phyloP scores from a whole-genome alignment of 2,797 vertebrate genomes.

The Triplophysa yarkandensis region DNA sequence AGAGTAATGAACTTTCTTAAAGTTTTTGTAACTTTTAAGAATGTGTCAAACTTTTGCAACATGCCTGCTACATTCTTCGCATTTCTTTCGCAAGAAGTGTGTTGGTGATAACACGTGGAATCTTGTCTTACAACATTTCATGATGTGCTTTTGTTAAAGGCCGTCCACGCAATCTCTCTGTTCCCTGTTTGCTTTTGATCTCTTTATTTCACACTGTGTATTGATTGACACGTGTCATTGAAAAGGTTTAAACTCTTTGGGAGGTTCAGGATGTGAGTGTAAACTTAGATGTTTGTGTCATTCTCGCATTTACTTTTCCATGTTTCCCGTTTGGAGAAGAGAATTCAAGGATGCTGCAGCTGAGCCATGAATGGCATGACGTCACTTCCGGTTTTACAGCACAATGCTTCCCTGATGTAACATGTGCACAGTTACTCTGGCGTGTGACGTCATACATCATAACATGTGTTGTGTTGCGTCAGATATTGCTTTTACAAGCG shows the following conservation, averaged over 20 bases:
- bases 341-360: constrained; percentile 47
- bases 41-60: too few species aligned
- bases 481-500: too few species aligned
- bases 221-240: too few species aligned
- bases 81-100: neutral
- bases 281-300: too few species aligned
- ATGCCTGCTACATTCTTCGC: neutral
- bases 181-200: neutral
- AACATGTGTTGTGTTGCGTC: too few species aligned
- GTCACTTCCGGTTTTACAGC: constrained; percentile 44
- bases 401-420: constrained; percentile 8
- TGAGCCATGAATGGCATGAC: constrained; percentile 33
- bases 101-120: constrained; percentile 24
- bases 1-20: too few species aligned
- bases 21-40: neutral
- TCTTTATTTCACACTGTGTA: neutral
- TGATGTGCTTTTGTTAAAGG: neutral
- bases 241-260: too few species aligned
- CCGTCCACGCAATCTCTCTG: neutral
- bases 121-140: constrained; percentile 45
- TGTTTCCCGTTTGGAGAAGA: constrained; percentile 26
- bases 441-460: constrained; percentile 17
- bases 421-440: neutral
- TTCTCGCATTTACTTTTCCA: constrained; percentile 3
- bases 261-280: too few species aligned